These are phyloP conservation scores for Scaptomyza montana DNA, from an alignment of 1,140 invertebrate genomes.

Conservation along the genomic window DNA sequence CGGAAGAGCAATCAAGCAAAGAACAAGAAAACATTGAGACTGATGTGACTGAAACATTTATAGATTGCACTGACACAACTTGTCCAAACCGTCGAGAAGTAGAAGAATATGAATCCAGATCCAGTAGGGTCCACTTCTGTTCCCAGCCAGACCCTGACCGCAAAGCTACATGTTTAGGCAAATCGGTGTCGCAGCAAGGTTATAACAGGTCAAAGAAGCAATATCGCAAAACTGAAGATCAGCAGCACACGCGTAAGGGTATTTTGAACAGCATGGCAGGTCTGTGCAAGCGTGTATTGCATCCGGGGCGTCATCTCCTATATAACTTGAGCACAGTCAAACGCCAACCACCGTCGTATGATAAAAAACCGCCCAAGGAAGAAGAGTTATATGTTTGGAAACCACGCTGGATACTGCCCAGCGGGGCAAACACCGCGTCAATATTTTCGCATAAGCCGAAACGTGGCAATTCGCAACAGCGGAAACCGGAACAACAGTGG, in stretches of 20 bases:
- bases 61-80: too few species aligned
- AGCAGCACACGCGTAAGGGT: neutral
- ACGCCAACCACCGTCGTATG: neutral
- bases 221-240: neutral
- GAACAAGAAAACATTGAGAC: too few species aligned
- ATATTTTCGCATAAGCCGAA: neutral
- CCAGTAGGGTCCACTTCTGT: too few species aligned
- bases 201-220: neutral
- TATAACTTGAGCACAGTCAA: conserved; percentile 40
- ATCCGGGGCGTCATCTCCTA: conserved; percentile 48
- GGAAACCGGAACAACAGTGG: neutral
- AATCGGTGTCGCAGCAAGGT: too few species aligned
- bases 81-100: too few species aligned
- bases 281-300: conserved; percentile 32
- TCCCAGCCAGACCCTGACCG: too few species aligned
- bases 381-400: too few species aligned
- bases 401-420: neutral
- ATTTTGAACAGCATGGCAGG: conserved; percentile 17
- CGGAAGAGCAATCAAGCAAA: too few species aligned
- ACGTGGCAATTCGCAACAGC: neutral
- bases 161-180: too few species aligned
- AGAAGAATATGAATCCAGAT: too few species aligned
- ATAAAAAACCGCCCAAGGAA: neutral
- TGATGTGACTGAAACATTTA: too few species aligned
- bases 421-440: neutral